A percentile compares a stretch with the other conserved stretches of the same genome.
These are phyloP conservation scores for Aegotheles bennettii DNA, from an alignment of 2,113 vertebrate genomes.

Conservation along the genomic window DNA sequence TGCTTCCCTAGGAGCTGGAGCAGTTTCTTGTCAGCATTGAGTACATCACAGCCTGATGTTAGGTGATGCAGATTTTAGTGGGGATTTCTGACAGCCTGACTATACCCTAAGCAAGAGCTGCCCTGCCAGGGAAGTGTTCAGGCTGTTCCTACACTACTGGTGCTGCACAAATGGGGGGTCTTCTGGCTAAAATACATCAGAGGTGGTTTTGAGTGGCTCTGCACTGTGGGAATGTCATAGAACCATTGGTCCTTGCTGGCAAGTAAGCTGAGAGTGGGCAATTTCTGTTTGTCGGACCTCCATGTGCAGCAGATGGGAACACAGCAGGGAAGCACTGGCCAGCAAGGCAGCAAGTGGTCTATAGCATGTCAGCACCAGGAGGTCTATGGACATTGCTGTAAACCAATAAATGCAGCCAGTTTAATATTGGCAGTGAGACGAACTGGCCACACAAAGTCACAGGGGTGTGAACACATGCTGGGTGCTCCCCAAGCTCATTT, in stretches of 20 bases:
- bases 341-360: slow-evolving; percentile 5
- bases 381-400: not conserved
- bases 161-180: not conserved
- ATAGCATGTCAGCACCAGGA: not conserved
- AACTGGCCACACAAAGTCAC: not conserved
- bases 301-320: not conserved
- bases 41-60: not conserved
- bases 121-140: not conserved
- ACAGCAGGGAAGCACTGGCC: not conserved
- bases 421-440: not conserved
- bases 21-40: not conserved
- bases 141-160: not conserved
- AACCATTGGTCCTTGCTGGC: not conserved
- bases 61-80: not conserved
- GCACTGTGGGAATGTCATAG: not conserved
- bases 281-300: not conserved
- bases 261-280: not conserved
- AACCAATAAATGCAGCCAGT: not conserved
- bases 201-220: not conserved
- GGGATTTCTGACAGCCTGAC: not conserved
- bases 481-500: not conserved
- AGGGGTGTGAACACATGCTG: not conserved
- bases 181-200: not conserved
- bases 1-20: not conserved
- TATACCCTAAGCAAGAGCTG: not conserved